Base-by-base conservation (phyloP, 1,140 invertebrate species). In the Sycobia sp. region DNA sequence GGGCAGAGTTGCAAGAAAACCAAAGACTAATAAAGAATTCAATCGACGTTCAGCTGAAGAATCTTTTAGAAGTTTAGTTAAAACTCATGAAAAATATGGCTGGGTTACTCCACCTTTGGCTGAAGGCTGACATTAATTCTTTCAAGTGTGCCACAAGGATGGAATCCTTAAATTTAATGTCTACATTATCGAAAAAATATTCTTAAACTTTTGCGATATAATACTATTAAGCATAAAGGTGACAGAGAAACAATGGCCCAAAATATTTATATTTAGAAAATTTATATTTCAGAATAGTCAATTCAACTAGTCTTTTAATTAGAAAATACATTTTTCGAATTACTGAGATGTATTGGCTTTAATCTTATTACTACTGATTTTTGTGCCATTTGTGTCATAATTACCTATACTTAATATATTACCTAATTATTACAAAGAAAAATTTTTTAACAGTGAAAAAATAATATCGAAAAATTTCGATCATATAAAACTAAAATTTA, bases 51-150 rank as follows among this genome's bases (percentile, higher is more conserved):
- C 89, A 7, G 92, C 92, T 1, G 91, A 94, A 76, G 91, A 92
- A 70, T 91, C 91, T 1, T 94, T 94, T 76, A 84, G 91, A 60
- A 92, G 90, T 54, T 80, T 94, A 50, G 91, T 94, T 8, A 92
- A 92, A 74, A 93, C 92, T 3, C 92, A 94, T 72, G 91, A 94
- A 70, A 94, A 93, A 73, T 93, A 93, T 72, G 91, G 92, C 32
- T 94, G 92, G 92, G 91, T 94, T 10, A 94, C 91, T 18, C 91
- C 91, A 0, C 87, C 91, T 5, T 80, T 93, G 47, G 86, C 90
- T n/a, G 91, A 94, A 76, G 91, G 91, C 71, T 93, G 86, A 83
- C 51, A 27, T 44, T 32, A 3, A 41, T 39, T 44, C 36, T 29
- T 41, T 54, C 32, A 43, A 20, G 44, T 54, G 60, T 67, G 55